Base-by-base conservation (phyloP, 1,140 invertebrate species). In the Limonius californicus region DNA sequence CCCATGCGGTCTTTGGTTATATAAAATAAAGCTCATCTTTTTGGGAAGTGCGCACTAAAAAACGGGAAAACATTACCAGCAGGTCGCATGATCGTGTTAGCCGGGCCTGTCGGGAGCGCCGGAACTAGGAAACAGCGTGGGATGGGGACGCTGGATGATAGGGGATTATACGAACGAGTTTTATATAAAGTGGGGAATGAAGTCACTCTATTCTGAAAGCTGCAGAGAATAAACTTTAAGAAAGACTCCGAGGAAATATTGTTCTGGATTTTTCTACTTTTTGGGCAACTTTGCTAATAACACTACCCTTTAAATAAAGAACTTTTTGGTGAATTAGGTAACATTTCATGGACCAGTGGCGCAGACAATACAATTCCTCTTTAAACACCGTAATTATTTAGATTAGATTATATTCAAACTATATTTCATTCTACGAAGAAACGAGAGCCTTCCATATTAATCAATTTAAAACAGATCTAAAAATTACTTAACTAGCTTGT, bases 11-110 rank as follows among this genome's bases (percentile, higher is more conserved):
- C 70, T 62, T 68, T 59, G 71, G 63, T 65, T 64, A 59, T 62
- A 71, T 68, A 50, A 50, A 50, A 50, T 50, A 66, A 70, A 68
- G 68, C 65, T 68, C 64, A 54, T 69, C 68, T 70, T 71, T 70
- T 69, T 67, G 66, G 67, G 63, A 70, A 69, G 55, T 63, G 67
- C 42, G 53, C 62, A 68, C 68, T 69, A 70, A 70, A 68, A 70
- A 69, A 70, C 72, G 69, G 72, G 72, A 73, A 73, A 73, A 72
- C 72, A 73, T 72, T 73, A 73, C 70, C 72, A 73, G 70, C 70
- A 73, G 72, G 70, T 73, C 70, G 70, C 65, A 68, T 72, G 72
- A 73, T 72, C 69, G 70, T 61, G 71, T 72, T 72, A 72, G 71
- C 59, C 57, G 61, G 63, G 64, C 57, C 65, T 65, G 69, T 58